A percentile compares a stretch with the other conserved stretches of the same genome.
These are phyloP conservation scores for Balaenoptera acutorostrata DNA, from an alignment of 2,113 vertebrate genomes.

Conservation along the genomic window DNA sequence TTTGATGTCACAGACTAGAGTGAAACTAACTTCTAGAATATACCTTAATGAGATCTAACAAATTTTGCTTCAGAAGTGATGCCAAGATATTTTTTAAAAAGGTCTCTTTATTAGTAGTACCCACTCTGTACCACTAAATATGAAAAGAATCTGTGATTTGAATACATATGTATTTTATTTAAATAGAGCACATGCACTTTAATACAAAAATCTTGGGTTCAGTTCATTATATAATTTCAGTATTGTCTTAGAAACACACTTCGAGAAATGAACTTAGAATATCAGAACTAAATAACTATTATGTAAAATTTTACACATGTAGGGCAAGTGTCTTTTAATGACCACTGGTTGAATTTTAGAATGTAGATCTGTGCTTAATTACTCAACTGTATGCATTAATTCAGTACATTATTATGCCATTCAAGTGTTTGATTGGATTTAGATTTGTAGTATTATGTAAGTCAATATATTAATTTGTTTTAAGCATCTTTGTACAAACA, in stretches of 20 bases:
- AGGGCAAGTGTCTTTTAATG: background rate
- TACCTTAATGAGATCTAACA: background rate
- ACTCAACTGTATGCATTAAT: background rate
- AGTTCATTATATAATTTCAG: background rate
- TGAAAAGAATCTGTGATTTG: background rate
- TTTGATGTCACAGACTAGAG: background rate
- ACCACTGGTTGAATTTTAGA: background rate
- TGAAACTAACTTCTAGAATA: background rate
- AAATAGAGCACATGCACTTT: background rate
- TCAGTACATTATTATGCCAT: background rate
- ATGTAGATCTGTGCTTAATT: background rate
- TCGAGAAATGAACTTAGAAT: background rate
- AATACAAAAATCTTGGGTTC: background rate
- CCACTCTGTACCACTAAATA: background rate
- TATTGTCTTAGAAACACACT: background rate
- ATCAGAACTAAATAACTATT: background rate
- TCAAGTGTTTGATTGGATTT: background rate
- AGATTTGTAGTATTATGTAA: background rate
- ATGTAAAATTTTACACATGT: background rate
- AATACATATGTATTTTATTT: background rate
- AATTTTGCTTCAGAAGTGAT: background rate
- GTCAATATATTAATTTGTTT: background rate
- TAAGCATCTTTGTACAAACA: background rate
- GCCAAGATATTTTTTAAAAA: background rate
- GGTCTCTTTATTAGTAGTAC: background rate